A percentile compares a stretch with the other conserved stretches of the same genome.
These are phyloP conservation scores for Chiloscyllium plagiosum DNA, from an alignment of 2,113 vertebrate genomes.

Conservation along the genomic window DNA sequence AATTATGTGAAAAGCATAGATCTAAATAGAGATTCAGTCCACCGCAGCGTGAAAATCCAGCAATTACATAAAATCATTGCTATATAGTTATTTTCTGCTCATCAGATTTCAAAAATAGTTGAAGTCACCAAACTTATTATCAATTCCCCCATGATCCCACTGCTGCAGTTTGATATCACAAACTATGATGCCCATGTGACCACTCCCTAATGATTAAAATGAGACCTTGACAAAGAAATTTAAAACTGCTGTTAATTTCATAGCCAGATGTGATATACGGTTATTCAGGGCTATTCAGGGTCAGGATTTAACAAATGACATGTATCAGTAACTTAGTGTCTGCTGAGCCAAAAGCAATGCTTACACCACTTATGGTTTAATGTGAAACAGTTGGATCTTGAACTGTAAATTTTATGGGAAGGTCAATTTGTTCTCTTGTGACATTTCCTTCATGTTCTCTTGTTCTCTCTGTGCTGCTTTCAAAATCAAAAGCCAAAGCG, in stretches of 20 bases:
- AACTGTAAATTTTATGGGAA: not conserved
- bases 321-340: not conserved
- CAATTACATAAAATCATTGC: not conserved
- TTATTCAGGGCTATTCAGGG: not conserved
- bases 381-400: not conserved
- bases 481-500: not conserved
- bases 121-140: not conserved
- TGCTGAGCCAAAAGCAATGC: not conserved
- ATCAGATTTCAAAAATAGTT: not conserved
- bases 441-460: not conserved
- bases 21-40: not conserved
- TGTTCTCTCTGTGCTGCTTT: not conserved
- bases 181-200: not conserved
- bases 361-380: not conserved
- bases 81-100: not conserved
- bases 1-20: not conserved
- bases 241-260: not conserved
- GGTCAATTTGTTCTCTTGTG: not conserved
- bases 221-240: not conserved
- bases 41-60: not conserved
- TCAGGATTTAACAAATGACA: constrained; percentile 22
- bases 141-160: not conserved
- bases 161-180: not conserved
- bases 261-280: not conserved
- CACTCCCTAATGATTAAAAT: not conserved